Conservation (phyloP, 2,888 invertebrate species). For the Torymus texanus region DNA sequence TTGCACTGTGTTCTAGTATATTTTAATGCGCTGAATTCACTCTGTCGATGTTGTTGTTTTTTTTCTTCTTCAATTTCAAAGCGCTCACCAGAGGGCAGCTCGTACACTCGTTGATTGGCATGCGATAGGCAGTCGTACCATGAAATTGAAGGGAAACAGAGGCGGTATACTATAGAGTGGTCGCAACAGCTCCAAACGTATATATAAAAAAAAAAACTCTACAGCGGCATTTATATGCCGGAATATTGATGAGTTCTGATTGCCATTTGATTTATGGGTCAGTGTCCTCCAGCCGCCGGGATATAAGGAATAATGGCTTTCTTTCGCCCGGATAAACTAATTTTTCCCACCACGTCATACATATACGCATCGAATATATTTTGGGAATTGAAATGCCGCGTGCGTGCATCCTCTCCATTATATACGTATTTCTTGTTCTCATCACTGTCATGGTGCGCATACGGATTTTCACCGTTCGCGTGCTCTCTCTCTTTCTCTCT, state of each 20-base stretch:
- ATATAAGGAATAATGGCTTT: slow-evolving; percentile 42
- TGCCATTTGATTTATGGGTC: slow-evolving; percentile 51
- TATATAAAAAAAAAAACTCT: slow-evolving; percentile 16
- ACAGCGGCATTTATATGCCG: slow-evolving; percentile 46
- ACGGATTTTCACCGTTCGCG: too few species aligned
- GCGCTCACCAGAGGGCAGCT: slow-evolving; percentile 22
- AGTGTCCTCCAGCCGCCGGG: slow-evolving; percentile 7
- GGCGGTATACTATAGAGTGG: too few species aligned
- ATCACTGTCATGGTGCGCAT: too few species aligned
- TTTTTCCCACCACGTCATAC: neutral
- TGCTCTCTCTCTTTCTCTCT: too few species aligned
- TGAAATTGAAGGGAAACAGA: slow-evolving; percentile 51
- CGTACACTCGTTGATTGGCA: slow-evolving; percentile 47
- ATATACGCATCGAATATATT: neutral
- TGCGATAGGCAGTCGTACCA: slow-evolving; percentile 34
- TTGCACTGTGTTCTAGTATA: neutral
- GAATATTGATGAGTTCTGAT: slow-evolving; percentile 54
- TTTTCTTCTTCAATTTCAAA: slow-evolving; percentile 30
- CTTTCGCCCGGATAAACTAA: slow-evolving; percentile 27
- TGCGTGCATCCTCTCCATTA: too few species aligned
- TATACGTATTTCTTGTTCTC: too few species aligned
- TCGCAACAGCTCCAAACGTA: neutral
- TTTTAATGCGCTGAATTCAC: neutral
- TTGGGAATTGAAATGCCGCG: slow-evolving; percentile 14
- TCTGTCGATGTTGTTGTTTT: slow-evolving; percentile 9